Conservation (phyloP, 1,140 invertebrate species). For the Hestina assimilis region DNA sequence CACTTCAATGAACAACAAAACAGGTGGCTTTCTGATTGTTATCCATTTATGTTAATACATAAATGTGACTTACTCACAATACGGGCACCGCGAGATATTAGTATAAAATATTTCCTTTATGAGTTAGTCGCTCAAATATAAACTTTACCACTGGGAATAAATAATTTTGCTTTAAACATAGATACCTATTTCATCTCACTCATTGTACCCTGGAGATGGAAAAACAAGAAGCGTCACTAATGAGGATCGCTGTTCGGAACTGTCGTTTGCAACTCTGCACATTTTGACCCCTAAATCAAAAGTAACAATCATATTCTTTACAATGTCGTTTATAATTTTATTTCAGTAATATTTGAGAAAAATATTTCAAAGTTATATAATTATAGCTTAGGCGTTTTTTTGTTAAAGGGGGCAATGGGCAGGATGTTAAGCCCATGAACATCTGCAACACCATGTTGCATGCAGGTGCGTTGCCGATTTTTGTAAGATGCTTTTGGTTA, state of each 20-base stretch:
- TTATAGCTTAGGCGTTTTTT: too few species aligned
- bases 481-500: too few species aligned
- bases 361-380: not conserved
- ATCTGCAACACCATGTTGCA: too few species aligned
- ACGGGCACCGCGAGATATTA: too few species aligned
- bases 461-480: too few species aligned
- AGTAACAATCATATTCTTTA: not conserved
- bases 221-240: slow-evolving; percentile 3
- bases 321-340: not conserved
- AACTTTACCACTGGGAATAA: not conserved
- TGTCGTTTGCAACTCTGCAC: not conserved
- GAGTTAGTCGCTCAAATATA: not conserved
- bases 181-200: not conserved
- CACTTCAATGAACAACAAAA: too few species aligned
- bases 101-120: too few species aligned
- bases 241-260: not conserved
- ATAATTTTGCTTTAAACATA: not conserved
- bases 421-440: too few species aligned
- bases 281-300: not conserved
- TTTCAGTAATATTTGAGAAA: not conserved
- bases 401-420: too few species aligned
- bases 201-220: not conserved
- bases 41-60: too few species aligned
- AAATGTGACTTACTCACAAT: too few species aligned
- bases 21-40: too few species aligned